Percentiles rank a stretch among this genome's conserved stretches.
Evolutionary conservation across 1,140 invertebrate species (phyloP).

Genomic region (Ceratina japonica): DNA sequence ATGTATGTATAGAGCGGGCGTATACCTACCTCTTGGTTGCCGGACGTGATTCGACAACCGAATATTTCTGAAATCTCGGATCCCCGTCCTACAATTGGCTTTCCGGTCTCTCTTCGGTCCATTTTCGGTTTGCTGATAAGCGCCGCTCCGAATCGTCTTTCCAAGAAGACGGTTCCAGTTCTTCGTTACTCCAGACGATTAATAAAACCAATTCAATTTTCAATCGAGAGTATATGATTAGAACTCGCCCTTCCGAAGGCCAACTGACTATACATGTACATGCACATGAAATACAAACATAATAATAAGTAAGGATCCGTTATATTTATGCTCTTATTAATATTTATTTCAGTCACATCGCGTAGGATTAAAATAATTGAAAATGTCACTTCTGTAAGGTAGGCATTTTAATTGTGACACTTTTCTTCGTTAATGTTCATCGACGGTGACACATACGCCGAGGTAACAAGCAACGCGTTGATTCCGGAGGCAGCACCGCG

Average conservation of each 20-base stretch:
- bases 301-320: too few relatives aligned
- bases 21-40: not conserved
- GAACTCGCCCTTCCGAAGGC: too few relatives aligned
- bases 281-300: too few relatives aligned
- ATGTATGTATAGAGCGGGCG: too few relatives aligned
- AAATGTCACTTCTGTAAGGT: too few relatives aligned
- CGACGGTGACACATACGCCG: not conserved
- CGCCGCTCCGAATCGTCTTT: not conserved
- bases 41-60: conserved; percentile 70
- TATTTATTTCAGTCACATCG: not conserved
- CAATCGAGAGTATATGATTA: too few relatives aligned
- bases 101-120: not conserved
- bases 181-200: not conserved
- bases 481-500: conserved; percentile 8
- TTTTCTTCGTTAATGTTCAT: conserved; percentile 28
- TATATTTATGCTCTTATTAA: too few relatives aligned
- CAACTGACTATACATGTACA: too few relatives aligned
- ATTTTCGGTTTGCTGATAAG: not conserved
- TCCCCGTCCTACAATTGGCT: not conserved
- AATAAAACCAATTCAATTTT: not conserved
- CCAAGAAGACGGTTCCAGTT: not conserved
- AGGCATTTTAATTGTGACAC: conserved; percentile 35
- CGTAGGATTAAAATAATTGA: too few relatives aligned
- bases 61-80: conserved; percentile 68
- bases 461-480: conserved; percentile 32